phyloP scores from a whole-genome alignment of 1,140 invertebrate genomes.

The Periplaneta americana region DNA sequence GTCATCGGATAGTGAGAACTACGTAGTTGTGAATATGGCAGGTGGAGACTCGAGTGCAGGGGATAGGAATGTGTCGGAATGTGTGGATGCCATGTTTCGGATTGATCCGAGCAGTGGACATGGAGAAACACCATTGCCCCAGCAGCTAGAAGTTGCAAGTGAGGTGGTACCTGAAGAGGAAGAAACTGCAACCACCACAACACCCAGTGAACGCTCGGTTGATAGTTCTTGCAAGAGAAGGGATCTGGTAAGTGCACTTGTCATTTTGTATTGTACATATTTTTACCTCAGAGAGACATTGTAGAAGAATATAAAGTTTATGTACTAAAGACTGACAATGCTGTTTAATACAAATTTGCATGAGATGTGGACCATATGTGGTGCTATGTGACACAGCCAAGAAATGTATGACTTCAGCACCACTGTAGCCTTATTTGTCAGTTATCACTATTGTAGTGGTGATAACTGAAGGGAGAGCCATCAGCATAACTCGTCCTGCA shows the following conservation, averaged over 20 bases:
- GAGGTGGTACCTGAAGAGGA: slow-evolving; percentile 75
- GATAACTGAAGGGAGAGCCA: no score
- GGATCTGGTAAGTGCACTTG: slow-evolving; percentile 57
- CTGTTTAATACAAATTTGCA: no score
- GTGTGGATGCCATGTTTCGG: slow-evolving; percentile 53
- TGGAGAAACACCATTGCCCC: neutral
- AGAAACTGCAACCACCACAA: slow-evolving; percentile 40
- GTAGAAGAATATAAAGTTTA: no score
- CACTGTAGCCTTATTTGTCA: no score
- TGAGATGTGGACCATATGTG: no score
- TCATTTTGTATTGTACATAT: no score
- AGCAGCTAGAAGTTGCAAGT: slow-evolving; percentile 67
- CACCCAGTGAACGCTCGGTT: slow-evolving; percentile 73
- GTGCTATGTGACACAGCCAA: no score
- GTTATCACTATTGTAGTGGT: no score
- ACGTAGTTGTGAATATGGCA: slow-evolving; percentile 51
- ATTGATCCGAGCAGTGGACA: slow-evolving; percentile 29
- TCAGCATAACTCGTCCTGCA: no score
- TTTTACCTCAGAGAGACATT: no score
- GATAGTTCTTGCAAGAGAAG: slow-evolving; percentile 71
- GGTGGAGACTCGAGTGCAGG: slow-evolving; percentile 32
- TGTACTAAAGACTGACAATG: no score
- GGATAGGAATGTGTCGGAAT: neutral
- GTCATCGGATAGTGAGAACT: slow-evolving; percentile 77
- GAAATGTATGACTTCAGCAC: no score